Evolutionary conservation across 2,113 vertebrate genomes (phyloP), one percentile per base, ranked within the genome.

Genomic region (Oenanthe melanoleuca): DNA sequence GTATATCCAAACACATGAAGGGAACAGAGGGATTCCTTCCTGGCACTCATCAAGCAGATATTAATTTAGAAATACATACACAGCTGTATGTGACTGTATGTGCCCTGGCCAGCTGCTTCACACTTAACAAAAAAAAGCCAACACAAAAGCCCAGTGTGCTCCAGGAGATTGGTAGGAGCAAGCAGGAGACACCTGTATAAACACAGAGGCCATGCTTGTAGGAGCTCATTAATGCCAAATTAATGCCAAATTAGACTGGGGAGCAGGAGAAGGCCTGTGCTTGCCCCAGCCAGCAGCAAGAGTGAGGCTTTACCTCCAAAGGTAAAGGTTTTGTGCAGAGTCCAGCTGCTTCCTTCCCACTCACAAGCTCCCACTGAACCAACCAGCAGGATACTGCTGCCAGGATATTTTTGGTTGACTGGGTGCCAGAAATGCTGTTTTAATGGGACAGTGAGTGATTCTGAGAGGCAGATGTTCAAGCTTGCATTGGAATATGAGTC

Each of bases 11-110:
- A 18, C 47, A 78, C 0, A 1, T 8, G 37, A 80, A 16, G 23
- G 2, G 5, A 90, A 59, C 2, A 78, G 37, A 78, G 55, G 49
- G 12, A 59, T n/a, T 24, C 42, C 17, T 61, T 69, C 14, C 72
- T 80, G 49, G 16, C 0, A 0, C 16, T 49, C 26, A 57, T 4
- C 0, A 4, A 64, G n/a, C 23, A 80, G 42, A 5, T 53, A 60
- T 6, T 60, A 49, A 47, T 69, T 84, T 9, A 83, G 55, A 61
- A 69, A 64, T 11, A 12, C 1, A 4, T 21, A 11, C 19, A 38
- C 45, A 91, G 56, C 10, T 73, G 7, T 6, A 26, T 3, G 29
- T 44, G 24, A 34, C 18, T 56, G 9, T 18, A 31, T 45, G 2
- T 45, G 45, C 15, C 53, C 40, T 42, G 72, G 50, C 20, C 52